Evolutionary conservation across 2,888 invertebrate species (phyloP), one percentile per base, ranked within the genome.

Genomic region (Polydrusus cervinus): DNA sequence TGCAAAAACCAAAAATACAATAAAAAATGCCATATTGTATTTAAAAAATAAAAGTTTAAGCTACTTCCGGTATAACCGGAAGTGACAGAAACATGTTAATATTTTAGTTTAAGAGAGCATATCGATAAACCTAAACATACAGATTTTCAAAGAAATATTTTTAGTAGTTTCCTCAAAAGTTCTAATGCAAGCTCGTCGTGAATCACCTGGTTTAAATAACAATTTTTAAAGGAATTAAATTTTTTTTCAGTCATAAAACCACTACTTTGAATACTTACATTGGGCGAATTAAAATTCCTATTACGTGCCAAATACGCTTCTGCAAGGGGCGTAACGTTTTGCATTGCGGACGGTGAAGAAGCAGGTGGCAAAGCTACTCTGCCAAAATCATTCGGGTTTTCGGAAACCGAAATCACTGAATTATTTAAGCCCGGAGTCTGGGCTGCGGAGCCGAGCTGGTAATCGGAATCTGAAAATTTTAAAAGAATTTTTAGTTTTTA

Each of bases 371-470:
- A 74, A 20, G 25, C 47, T 34, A 18, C 51, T 62, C 43, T 60
- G 20, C 47, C 47, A 60, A 66, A 68, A 34, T 70, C 71, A 20
- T 34, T 53, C 43, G 73, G 65, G 64, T 71, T 71, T 38, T 70
- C 73, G 9, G 75, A 79, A 77, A 80, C 73, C 69, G 85, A 83
- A 77, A 84, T 82, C 78, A 83, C 85, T 81, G 86, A 85, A 84
- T 87, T 87, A 83, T 87, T 87, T 79, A 87, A 80, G 80, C 92
- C 89, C 76, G 92, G 92, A 80, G 92, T 92, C 86, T 92, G 92
- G 80, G 90, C 91, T 83, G 91, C 91, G 83, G 92, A 91, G 83
- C 92, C 92, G 84, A 93, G 89, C 88, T 93, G 93, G 87, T 92
- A 93, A 88, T 93, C 92, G 80, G 92, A 92, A 89, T 92, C 93